Conservation (phyloP, 2,113 vertebrate genomes). For the Pterocles burchelli region DNA sequence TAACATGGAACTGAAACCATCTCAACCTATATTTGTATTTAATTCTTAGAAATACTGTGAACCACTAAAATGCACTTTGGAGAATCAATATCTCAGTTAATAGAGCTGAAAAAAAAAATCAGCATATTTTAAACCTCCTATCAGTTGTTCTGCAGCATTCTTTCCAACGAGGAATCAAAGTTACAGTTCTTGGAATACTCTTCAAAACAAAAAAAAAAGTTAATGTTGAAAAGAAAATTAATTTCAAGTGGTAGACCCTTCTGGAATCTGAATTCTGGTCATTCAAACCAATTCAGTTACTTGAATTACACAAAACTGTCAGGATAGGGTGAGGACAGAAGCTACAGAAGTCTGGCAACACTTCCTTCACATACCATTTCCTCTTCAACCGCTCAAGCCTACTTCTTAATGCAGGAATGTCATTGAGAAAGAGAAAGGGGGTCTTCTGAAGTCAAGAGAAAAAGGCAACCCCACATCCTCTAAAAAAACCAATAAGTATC, state of each 20-base stretch:
- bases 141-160: not conserved
- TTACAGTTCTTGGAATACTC: not conserved
- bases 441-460: not conserved
- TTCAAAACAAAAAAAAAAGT: not conserved
- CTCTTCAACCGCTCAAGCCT: not conserved
- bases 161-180: not conserved
- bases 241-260: not conserved
- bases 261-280: not conserved
- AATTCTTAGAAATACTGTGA: not conserved
- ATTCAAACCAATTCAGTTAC: not conserved
- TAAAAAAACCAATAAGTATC: not conserved
- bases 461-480: not conserved
- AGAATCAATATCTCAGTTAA: not conserved
- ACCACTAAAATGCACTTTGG: not conserved
- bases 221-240: not conserved
- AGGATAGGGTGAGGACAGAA: not conserved
- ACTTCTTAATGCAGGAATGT: not conserved
- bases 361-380: not conserved
- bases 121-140: not conserved
- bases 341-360: not conserved
- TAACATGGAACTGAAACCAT: not conserved
- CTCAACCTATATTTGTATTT: not conserved
- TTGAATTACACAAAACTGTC: not conserved
- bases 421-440: not conserved
- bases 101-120: not conserved